Evolutionary conservation across 2,888 invertebrate species (phyloP).

Genomic region (Tachina lurida): DNA sequence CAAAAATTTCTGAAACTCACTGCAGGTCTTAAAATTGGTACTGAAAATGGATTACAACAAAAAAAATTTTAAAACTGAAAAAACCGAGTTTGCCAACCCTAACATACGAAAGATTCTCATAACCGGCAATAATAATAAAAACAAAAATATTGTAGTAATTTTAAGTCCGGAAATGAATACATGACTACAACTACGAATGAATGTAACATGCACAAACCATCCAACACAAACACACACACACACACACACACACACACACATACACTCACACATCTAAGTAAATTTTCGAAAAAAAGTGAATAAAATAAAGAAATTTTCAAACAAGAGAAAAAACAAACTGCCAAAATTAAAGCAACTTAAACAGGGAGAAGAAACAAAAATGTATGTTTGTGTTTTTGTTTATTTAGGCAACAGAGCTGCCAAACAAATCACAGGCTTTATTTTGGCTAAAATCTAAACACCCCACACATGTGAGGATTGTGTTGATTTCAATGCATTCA

Average conservation of each 20-base stretch:
- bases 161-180: slow-evolving; percentile 67
- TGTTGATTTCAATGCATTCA: slow-evolving; percentile 24
- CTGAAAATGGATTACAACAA: too few relatives aligned
- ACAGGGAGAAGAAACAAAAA: not conserved
- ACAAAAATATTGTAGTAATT: slow-evolving; percentile 41
- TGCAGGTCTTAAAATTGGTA: too few relatives aligned
- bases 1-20: too few relatives aligned
- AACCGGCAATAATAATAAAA: slow-evolving; percentile 57
- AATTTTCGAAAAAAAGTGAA: slow-evolving; percentile 48
- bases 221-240: not conserved
- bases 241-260: not conserved
- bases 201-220: not conserved
- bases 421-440: slow-evolving; percentile 69
- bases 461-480: slow-evolving; percentile 37
- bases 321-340: slow-evolving; percentile 59
- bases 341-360: slow-evolving; percentile 51
- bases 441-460: slow-evolving; percentile 61
- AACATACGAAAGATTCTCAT: not conserved
- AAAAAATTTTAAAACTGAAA: too few relatives aligned
- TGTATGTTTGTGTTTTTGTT: slow-evolving; percentile 26
- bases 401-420: slow-evolving; percentile 45
- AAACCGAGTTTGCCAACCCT: not conserved
- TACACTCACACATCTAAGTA: slow-evolving; percentile 23
- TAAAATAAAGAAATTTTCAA: slow-evolving; percentile 54
- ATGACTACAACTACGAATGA: slow-evolving; percentile 55